These are phyloP conservation scores for Diachasmimorpha longicaudata DNA, from an alignment of 1,140 invertebrate genomes.

Conservation along the genomic window DNA sequence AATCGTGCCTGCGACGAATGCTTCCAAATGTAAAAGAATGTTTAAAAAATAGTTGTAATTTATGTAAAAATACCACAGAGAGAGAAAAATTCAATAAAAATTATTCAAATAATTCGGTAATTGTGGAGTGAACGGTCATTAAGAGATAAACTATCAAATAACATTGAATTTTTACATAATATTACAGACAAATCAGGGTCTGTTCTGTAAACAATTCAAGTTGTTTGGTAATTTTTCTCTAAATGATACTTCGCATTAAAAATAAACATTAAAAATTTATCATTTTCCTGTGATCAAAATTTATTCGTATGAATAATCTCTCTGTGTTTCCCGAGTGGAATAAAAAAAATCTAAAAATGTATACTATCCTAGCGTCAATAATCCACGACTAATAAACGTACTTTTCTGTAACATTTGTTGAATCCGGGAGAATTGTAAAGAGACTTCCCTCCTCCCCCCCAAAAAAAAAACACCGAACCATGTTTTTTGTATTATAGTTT, in stretches of 20 bases:
- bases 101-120: too few species aligned
- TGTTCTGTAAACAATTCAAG: too few species aligned
- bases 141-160: too few species aligned
- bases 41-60: background rate
- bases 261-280: too few species aligned
- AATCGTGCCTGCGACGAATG: conserved; percentile 24
- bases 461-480: background rate
- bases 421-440: background rate
- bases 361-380: background rate
- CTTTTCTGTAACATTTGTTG: background rate
- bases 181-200: too few species aligned
- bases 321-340: too few species aligned
- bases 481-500: conserved; percentile 47
- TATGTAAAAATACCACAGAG: background rate
- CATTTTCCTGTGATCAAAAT: too few species aligned
- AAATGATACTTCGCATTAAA: too few species aligned
- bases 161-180: too few species aligned
- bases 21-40: conserved; percentile 3
- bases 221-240: too few species aligned
- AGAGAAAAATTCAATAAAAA: background rate
- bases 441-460: background rate
- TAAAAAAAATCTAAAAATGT: background rate
- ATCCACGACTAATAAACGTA: background rate
- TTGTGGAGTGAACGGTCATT: too few species aligned
- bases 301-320: too few species aligned